Base-by-base conservation (phyloP, 2,888 invertebrate genomes). In the Eucera pruinosa region DNA sequence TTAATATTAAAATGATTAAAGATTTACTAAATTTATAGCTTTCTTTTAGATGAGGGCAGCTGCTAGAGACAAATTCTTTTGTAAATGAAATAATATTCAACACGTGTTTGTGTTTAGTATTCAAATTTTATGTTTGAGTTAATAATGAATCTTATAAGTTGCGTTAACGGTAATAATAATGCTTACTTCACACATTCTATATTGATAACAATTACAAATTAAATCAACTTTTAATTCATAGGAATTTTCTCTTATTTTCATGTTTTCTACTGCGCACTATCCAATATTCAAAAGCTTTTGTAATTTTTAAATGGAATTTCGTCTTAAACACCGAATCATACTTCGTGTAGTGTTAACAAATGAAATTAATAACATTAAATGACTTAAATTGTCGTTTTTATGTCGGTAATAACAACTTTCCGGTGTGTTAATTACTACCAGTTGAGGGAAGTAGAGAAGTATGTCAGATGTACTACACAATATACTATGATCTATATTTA, bases 391-490 rank as follows among this genome's bases (percentile, higher is more conserved):
- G 30, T 30, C 30, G 39, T 27, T 41, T n/a, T 13, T 27, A 41
- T 18, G 57, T 18, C 48, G 64, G 33, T 36, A 70, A 62, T 64
- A 25, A 70, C 57, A 43, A 70, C 48, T 48, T 70, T 64, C 64
- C 70, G 70, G 33, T 57, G 47, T 33, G 50, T 48, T 57, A 48
- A 64, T 70, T 57, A 70, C 55, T 18, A 48, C 20, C 54, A 13
- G 30, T 36, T 39, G 64, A 57, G 70, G 57, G 70, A 30, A 30
- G 30, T 30, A 30, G 30, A 30, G 30, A 30, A 30, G 30, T 30
- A 30, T 2, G 30, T 30, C 2, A 5, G 30, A 30, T 30, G 6
- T 6, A 6, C 6, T 30, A 30, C 30, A 6, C 6, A 30, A 2
- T 30, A 30, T 30, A 30, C 30, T 30, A 30, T 30, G 4, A 6